Percentiles rank a stretch among this genome's conserved stretches.
phyloP scores from a whole-genome alignment of 2,113 vertebrate species.

The Cephalopterus ornatus region DNA sequence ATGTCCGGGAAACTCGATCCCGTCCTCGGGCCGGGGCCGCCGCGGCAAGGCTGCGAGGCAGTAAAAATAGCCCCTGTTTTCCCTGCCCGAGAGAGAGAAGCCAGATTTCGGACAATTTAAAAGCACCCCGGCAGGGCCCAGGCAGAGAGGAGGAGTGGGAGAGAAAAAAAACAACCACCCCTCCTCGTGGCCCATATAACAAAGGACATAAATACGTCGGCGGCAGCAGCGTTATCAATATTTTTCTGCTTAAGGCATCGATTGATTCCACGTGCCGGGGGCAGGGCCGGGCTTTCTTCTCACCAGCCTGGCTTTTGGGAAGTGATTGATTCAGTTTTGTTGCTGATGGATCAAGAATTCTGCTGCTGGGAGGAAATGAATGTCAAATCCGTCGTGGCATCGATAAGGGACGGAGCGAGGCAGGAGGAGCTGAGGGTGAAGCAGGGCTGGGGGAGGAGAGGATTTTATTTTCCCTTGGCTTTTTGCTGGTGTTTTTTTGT shows the following conservation, averaged over 20 bases:
- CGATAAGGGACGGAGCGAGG: neutral
- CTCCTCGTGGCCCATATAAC: neutral
- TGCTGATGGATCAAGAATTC: conserved; percentile 42
- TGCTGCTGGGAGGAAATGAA: conserved; percentile 15
- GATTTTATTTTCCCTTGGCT: neutral
- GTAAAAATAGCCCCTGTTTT: neutral
- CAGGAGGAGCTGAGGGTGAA: neutral
- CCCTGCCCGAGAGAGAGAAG: neutral
- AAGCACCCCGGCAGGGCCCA: neutral
- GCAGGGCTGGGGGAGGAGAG: neutral
- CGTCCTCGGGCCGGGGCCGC: neutral
- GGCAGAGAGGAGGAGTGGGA: neutral
- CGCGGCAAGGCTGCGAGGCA: neutral
- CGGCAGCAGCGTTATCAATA: neutral
- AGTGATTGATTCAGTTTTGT: conserved; percentile 3
- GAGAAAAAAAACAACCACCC: neutral
- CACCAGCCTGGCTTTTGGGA: conserved; percentile 14
- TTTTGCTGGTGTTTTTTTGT: neutral
- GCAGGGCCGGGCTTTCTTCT: conserved; percentile 24
- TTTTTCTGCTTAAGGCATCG: conserved; percentile 13
- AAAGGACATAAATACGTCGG: conserved; percentile 10
- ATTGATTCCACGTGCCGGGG: conserved; percentile 24
- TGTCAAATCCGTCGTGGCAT: neutral
- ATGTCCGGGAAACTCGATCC: neutral
- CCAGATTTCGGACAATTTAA: neutral